Percentiles rank a stretch among this genome's conserved stretches.
Conservation (phyloP, 1,140 invertebrate species). For the Wasmannia auropunctata region DNA sequence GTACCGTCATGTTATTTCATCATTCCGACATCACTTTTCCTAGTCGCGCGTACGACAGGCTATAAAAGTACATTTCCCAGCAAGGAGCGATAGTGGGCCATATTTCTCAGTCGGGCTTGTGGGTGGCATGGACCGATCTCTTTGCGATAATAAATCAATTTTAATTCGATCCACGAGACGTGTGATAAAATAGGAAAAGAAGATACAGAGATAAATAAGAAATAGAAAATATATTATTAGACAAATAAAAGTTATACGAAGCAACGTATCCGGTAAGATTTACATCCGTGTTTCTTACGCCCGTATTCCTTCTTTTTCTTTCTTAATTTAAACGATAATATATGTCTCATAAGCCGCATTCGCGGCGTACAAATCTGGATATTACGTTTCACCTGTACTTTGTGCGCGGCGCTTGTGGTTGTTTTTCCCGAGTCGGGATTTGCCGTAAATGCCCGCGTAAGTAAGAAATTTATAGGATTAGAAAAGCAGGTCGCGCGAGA, state of each 20-base stretch:
- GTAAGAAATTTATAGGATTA: conserved; percentile 44
- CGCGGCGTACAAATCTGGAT: neutral
- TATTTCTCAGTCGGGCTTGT: neutral
- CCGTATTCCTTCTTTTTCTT: neutral
- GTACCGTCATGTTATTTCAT: conserved; percentile 24
- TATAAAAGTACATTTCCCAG: conserved; percentile 42
- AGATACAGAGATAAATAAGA: neutral
- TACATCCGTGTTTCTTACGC: conserved; percentile 6
- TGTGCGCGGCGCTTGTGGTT: neutral
- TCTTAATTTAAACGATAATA: neutral
- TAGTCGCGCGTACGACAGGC: neutral
- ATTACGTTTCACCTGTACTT: neutral
- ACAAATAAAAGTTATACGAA: neutral
- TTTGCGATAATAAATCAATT: conserved; percentile 31
- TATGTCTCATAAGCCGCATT: neutral
- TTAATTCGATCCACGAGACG: neutral
- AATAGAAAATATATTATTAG: neutral
- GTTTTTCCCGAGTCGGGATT: conserved; percentile 16
- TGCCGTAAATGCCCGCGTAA: conserved; percentile 1
- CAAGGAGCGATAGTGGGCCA: conserved; percentile 1
- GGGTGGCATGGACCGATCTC: neutral
- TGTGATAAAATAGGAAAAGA: neutral
- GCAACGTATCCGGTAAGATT: neutral
- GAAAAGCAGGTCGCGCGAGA: conserved; percentile 49
- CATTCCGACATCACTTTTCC: conserved; percentile 10